Evolutionary conservation across 2,888 invertebrate genomes (phyloP), one percentile per base, ranked within the genome.

Genomic region (Hydroisotoma schaefferi): DNA sequence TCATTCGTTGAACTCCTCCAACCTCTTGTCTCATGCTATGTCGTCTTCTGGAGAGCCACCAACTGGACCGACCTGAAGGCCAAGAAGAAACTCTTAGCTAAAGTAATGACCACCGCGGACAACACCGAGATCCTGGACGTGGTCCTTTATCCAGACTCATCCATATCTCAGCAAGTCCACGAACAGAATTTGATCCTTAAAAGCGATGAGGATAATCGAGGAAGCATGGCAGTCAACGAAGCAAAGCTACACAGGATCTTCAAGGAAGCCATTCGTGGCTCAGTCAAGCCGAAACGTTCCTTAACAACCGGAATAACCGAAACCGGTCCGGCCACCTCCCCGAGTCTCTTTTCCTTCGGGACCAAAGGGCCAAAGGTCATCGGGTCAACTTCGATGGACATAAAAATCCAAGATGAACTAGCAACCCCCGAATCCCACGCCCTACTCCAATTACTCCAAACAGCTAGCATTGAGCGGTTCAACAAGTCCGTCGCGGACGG

Each of bases 1-100:
- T 38, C 40, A 2, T 27, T 53, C 2, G 12, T 40, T 23, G 53
- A 53, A 25, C 26, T 40, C 4, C n/a, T 53, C 3, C 37, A 18
- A 26, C 40, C 40, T 6, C n/a, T 20, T 27, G 43, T 53, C 43
- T 53, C 53, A 5, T 40, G 40, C 15, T 40, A 33, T n/a, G 53
- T 53, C 40, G 40, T 53, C 4, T 53, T 53, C 18, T 53, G 53
- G 53, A 53, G 26, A 18, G 53, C 18, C 25, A 4, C 6, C 2
- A 53, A 40, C 27, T 53, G 15, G 20, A 38, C 22, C 15, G 53
- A 53, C 2, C 25, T 40, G 10, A 23, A 26, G 40, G 40, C 10
- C 2, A 53, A 40, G 40, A 53, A 40, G 43, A 27, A 22, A 15
- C 3, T 8, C 2, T 43, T 53, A 2, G 4, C 46, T 3, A n/a